phyloP scores from a whole-genome alignment of 1,140 invertebrate species.

The Drosophila murphyi region DNA sequence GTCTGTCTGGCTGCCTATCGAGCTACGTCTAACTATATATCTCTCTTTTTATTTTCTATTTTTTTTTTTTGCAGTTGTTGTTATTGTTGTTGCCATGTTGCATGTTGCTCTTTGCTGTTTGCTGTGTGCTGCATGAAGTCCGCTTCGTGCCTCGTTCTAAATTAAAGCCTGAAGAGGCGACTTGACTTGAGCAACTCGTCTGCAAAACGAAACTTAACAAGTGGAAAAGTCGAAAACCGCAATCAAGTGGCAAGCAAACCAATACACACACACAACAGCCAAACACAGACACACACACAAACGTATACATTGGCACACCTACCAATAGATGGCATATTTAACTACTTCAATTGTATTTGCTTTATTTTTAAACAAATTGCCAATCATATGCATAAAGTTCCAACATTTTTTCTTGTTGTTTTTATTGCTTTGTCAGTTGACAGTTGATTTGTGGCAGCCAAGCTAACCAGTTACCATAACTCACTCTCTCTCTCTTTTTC shows the following conservation, averaged over 20 bases:
- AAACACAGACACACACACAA: neutral
- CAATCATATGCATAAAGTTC: constrained; percentile 57
- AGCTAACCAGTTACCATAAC: neutral
- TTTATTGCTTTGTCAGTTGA: neutral
- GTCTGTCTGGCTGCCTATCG: constrained; percentile 34
- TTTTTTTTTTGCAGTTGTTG: constrained; percentile 30
- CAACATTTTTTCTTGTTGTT: constrained; percentile 21
- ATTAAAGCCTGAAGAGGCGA: constrained; percentile 69
- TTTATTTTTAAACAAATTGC: constrained; percentile 73
- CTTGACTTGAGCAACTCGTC: constrained; percentile 54
- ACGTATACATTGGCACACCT: constrained; percentile 1
- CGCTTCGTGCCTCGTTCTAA: constrained; percentile 59
- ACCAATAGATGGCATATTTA: constrained; percentile 37
- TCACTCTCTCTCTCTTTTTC: constrained; percentile 8
- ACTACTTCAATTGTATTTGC: constrained; percentile 45
- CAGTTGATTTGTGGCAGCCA: constrained; percentile 20
- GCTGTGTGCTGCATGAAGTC: constrained; percentile 14
- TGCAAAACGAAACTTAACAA: constrained; percentile 76
- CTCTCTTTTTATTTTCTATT: constrained; percentile 16
- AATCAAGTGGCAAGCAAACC: constrained; percentile 71
- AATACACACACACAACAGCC: constrained; percentile 36
- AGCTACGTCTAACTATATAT: constrained; percentile 39
- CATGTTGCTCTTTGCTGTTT: constrained; percentile 13
- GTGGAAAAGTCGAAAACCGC: constrained; percentile 75
- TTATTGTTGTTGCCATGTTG: constrained; percentile 13